Base-by-base conservation (phyloP, 2,113 vertebrate genomes). In the Osmerus eperlanus region DNA sequence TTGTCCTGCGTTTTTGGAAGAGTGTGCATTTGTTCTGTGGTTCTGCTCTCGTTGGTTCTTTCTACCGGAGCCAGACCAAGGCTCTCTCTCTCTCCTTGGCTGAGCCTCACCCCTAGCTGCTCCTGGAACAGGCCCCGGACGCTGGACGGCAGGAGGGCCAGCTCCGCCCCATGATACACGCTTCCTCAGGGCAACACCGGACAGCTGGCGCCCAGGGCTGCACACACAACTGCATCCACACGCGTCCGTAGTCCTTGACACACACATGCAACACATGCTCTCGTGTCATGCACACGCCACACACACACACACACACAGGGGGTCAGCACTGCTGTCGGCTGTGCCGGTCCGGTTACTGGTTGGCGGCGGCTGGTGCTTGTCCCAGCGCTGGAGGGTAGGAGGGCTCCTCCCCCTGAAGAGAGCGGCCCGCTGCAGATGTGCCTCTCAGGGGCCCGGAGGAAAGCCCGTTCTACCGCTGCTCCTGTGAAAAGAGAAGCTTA, bases 401-500 rank as follows among this genome's bases (percentile, higher is more conserved):
- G 68, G 68, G 70, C 65, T 75, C 70, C n/a, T 58, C 11, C 29
- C 74, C 81, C 77, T 51, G 23, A 74, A 69, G 78, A 76, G 77
- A 70, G 76, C 82, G 58, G 62, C 69, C 74, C 81, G 65, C 69
- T 78, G 77, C 84, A 84, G 83, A 88, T 84, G 84, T 81, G 77
- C 72, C 72, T 87, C 84, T 83, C 76, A 12, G 79, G 65, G 82
- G 77, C 78, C 59, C 32, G 73, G 63, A 69, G 76, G 76, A 91
- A 90, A 88, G 89, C 90, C 87, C 81, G 78, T 87, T 89, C 78
- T 78, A 84, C 83, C 80, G 78, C 75, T 54, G 76, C 80, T 77
- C 62, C 81, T 70, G 53, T 80, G 73, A 89, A 81, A 82, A 74
- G 81, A 86, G 82, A 86, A 90, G 89, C 88, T 90, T 87, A 88